Evolutionary conservation across 1,140 invertebrate genomes (phyloP), one percentile per base, ranked within the genome.

Genomic region (Hesperophylax magnus): DNA sequence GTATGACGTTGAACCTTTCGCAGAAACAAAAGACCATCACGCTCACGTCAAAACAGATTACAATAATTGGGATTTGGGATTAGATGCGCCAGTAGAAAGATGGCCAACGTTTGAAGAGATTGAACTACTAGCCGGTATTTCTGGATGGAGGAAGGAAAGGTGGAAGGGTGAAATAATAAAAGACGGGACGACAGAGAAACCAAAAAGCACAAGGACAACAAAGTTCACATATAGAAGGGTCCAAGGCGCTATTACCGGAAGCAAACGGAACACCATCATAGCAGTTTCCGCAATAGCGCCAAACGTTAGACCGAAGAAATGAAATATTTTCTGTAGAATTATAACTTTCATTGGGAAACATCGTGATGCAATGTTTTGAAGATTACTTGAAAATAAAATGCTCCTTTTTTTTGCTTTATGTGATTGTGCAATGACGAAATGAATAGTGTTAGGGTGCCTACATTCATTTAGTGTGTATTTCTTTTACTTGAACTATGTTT

Each of bases 71-170:
- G 72, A 75, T 58, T 34, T 75, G n/a, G 27, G 53, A 7, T 18
- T 58, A 34, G 34, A 53, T 18, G 63, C 60, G 31, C 74, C 77
- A 1, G 65, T 65, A 20, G 82, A 84, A 22, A 63, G 82, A 52
- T 84, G 82, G 82, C 82, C 82, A 18, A 84, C 65, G 2, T 84
- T 84, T 56, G 82, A 84, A 63, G 82, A 84, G 20, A 84, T 84
- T 31, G 82, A 84, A 79, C 69, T 74, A 54, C 54, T 84, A 7
- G 82, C 82, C 4, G 79, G 79, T 34, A 61, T 83, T 47, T 84
- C 82, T 53, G 82, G 80, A 31, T 84, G 82, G 82, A 84, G 81
- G n/a, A 84, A 78, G 63, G 82, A 84, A 34, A 58, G 82, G 17
- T 84, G 82, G 82, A 69, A 65, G 27, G 69, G 47, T 15, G 80